Percentiles rank a stretch among this genome's conserved stretches.
phyloP scores from a whole-genome alignment of 2,113 vertebrate genomes.

The Eulemur macaco region DNA sequence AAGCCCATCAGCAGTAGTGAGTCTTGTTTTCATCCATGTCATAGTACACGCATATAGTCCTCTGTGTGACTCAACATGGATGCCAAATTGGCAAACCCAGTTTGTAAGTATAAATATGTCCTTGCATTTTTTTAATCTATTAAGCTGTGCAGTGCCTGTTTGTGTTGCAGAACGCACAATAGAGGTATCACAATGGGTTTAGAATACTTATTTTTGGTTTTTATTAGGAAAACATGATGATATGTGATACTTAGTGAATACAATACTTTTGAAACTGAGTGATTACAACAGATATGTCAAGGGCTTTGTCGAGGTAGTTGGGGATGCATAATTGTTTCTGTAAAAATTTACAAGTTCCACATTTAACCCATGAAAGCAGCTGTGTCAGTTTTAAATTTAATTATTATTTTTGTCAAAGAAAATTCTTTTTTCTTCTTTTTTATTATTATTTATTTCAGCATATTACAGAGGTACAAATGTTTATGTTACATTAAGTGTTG shows the following conservation, averaged over 20 bases:
- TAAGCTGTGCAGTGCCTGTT: not conserved
- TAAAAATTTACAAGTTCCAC: not conserved
- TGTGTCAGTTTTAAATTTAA: not conserved
- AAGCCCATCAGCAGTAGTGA: not conserved
- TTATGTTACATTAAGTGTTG: too few species aligned
- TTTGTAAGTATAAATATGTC: not conserved
- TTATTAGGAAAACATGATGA: not conserved
- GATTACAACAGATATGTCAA: conserved; percentile 1
- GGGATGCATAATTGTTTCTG: not conserved
- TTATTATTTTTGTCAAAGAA: not conserved
- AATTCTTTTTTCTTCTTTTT: not conserved
- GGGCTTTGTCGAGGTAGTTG: not conserved
- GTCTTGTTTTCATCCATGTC: not conserved
- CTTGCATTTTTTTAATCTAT: not conserved
- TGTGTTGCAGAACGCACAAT: not conserved
- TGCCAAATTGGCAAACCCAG: not conserved
- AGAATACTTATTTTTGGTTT: not conserved
- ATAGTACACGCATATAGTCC: not conserved
- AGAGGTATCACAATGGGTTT: not conserved
- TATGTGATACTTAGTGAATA: not conserved
- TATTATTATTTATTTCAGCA: too few species aligned
- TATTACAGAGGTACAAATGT: too few species aligned
- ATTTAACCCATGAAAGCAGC: not conserved
- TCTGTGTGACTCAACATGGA: not conserved
- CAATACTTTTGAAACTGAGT: not conserved